A percentile compares a stretch with the other conserved stretches of the same genome.
These are phyloP conservation scores for Aeoliscus strigatus DNA, from an alignment of 2,797 vertebrate species.

Conservation along the genomic window DNA sequence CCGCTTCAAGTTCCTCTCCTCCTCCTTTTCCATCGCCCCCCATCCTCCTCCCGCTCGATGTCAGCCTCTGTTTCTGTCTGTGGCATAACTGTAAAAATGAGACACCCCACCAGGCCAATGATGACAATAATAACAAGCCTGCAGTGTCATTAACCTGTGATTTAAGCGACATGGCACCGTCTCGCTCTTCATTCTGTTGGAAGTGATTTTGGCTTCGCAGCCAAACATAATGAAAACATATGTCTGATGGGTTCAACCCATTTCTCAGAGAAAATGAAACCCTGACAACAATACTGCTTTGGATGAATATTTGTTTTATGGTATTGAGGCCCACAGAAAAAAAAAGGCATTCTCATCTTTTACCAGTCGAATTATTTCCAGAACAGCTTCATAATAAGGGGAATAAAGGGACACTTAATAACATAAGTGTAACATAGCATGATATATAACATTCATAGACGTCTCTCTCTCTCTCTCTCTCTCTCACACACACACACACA, in stretches of 20 bases:
- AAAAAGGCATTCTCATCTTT: background rate
- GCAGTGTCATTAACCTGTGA: conserved; percentile 20
- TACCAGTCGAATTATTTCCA: too few species aligned
- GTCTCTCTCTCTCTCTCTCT: too few species aligned
- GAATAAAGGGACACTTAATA: too few species aligned
- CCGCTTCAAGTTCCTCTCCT: conserved; percentile 63
- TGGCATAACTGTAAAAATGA: conserved; percentile 41
- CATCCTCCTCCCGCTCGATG: conserved; percentile 30
- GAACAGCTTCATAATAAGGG: too few species aligned
- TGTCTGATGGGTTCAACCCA: too few species aligned
- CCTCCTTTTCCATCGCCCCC: conserved; percentile 21
- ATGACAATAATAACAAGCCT: conserved; percentile 30
- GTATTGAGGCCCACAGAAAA: too few species aligned
- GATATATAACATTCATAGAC: too few species aligned
- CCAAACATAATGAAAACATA: background rate
- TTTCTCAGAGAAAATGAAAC: conserved; percentile 1
- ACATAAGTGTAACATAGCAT: too few species aligned
- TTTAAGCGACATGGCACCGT: conserved; percentile 13
- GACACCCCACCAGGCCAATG: conserved; percentile 13
- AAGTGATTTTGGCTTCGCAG: background rate
- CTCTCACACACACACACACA: too few species aligned
- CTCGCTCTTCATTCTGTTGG: background rate
- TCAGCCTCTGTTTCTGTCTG: conserved; percentile 50
- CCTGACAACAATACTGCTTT: background rate
- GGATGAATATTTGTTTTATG: too few species aligned